These are phyloP conservation scores for Catagonus wagneri DNA, from an alignment of 2,113 vertebrate species.

Conservation along the genomic window DNA sequence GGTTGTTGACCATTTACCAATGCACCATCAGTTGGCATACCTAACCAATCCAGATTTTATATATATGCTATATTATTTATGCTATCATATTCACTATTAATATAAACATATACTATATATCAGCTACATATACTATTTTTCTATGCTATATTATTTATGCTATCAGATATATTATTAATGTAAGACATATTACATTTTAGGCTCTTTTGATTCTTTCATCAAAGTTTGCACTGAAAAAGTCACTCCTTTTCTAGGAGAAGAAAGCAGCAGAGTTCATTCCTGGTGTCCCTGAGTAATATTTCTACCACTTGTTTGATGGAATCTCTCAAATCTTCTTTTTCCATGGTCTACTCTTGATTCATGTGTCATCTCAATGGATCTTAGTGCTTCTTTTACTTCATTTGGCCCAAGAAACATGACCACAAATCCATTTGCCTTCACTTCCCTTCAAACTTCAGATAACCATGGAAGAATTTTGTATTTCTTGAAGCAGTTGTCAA, in stretches of 20 bases:
- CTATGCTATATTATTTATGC: neutral
- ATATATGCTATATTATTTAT: neutral
- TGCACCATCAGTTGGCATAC: neutral
- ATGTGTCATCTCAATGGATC: neutral
- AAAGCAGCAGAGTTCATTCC: neutral
- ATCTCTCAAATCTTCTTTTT: neutral
- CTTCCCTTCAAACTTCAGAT: neutral
- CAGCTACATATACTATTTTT: no score
- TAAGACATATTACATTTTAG: neutral
- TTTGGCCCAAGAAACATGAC: neutral
- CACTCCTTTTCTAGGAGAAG: neutral
- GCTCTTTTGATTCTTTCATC: neutral
- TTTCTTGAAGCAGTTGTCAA: neutral
- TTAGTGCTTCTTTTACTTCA: neutral
- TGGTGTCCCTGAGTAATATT: neutral
- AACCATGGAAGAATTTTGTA: neutral
- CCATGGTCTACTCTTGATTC: neutral
- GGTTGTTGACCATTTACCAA: neutral
- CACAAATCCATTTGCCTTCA: neutral
- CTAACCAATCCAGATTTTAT: neutral
- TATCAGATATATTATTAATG: neutral
- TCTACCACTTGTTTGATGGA: neutral
- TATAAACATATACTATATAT: neutral
- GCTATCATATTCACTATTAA: neutral
- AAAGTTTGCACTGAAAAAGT: neutral